Evolutionary conservation across 2,888 invertebrate genomes (phyloP).

Genomic region (Brachycybe producta): DNA sequence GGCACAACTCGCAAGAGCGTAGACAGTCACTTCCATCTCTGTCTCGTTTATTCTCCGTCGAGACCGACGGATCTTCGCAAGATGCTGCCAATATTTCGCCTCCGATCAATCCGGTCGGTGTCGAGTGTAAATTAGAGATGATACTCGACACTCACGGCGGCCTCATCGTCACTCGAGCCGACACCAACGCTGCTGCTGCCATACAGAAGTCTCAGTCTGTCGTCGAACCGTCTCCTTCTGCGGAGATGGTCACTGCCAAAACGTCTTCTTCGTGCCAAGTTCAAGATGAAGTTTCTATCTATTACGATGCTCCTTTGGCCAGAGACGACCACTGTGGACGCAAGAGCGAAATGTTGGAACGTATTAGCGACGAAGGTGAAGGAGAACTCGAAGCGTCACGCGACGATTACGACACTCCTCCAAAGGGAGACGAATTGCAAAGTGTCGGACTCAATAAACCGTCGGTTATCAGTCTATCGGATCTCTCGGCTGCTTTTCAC

Average conservation of each 20-base stretch:
- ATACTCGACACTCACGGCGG: slow-evolving; percentile 15
- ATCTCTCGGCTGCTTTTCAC: slow-evolving; percentile 26
- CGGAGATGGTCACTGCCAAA: background rate
- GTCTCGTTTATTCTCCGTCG: slow-evolving; percentile 16
- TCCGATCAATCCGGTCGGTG: background rate
- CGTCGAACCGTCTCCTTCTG: background rate
- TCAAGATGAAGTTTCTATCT: slow-evolving; percentile 24
- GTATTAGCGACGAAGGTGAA: slow-evolving; percentile 19
- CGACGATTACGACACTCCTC: slow-evolving; percentile 21
- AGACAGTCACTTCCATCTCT: slow-evolving; percentile 19
- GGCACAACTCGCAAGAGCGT: slow-evolving; percentile 15
- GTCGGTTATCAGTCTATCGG: slow-evolving; percentile 25
- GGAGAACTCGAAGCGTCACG: slow-evolving; percentile 18
- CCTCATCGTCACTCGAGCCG: slow-evolving; percentile 12
- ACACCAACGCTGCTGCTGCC: slow-evolving; percentile 1
- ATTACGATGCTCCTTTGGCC: slow-evolving; percentile 24
- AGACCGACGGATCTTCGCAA: slow-evolving; percentile 13
- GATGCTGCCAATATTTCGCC: slow-evolving; percentile 28
- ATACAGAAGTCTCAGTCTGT: slow-evolving; percentile 1
- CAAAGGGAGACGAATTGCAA: slow-evolving; percentile 21
- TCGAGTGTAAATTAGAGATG: slow-evolving; percentile 17
- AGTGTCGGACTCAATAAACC: slow-evolving; percentile 24
- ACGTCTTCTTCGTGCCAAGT: background rate
- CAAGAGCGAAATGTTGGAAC: slow-evolving; percentile 4
- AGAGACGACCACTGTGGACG: slow-evolving; percentile 12